A percentile compares a stretch with the other conserved stretches of the same genome.
These are phyloP conservation scores for Corapipo altera DNA, from an alignment of 2,113 vertebrate genomes.

Conservation along the genomic window DNA sequence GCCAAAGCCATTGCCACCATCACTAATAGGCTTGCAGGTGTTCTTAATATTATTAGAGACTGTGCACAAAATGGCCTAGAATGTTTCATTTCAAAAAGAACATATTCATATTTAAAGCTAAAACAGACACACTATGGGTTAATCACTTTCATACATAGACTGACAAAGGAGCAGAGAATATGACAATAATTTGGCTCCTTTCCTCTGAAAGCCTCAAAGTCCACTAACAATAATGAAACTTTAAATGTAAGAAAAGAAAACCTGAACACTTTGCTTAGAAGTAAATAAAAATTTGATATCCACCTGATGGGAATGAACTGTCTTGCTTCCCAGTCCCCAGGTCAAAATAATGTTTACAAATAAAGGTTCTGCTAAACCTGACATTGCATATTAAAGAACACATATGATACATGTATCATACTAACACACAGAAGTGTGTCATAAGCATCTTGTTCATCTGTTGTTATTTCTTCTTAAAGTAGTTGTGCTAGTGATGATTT, in stretches of 20 bases:
- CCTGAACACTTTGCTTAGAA: not conserved
- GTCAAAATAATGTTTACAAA: not conserved
- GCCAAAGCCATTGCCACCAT: not conserved
- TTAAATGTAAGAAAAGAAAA: not conserved
- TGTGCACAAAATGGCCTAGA: not conserved
- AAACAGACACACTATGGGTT: not conserved
- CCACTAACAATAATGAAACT: not conserved
- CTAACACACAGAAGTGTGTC: not conserved
- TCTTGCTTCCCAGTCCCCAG: not conserved
- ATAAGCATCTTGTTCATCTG: not conserved
- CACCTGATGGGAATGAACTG: fast-evolving
- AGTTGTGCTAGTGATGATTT: not conserved
- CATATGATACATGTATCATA: not conserved
- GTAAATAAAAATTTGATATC: not conserved
- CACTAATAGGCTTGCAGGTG: not conserved
- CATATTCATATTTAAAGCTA: not conserved
- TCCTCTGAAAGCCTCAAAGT: not conserved
- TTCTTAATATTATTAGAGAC: not conserved
- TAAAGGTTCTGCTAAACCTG: not conserved
- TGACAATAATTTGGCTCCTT: not conserved
- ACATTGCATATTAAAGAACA: not conserved
- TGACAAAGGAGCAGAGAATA: not conserved
- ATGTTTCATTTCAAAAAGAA: not conserved
- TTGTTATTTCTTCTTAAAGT: not conserved
- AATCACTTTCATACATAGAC: not conserved